A percentile compares a stretch with the other conserved stretches of the same genome.
Evolutionary conservation across 2,888 invertebrate species (phyloP).

Genomic region (Troides aeacus): DNA sequence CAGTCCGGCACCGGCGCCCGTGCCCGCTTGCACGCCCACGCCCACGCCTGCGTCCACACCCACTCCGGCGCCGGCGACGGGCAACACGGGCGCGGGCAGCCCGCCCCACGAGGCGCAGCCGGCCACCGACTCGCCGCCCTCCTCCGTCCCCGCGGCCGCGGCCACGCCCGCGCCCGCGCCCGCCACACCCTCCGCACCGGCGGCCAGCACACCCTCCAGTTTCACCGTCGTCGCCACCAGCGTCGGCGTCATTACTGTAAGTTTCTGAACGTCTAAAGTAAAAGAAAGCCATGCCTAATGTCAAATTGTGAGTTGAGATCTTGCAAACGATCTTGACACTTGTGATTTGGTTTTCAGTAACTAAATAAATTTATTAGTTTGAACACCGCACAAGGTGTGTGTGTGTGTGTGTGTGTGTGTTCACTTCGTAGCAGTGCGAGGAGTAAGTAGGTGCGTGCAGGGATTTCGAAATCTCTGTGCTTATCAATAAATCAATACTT

Average conservation of each 20-base stretch:
- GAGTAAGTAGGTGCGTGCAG: too few species aligned
- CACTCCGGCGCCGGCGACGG: constrained; percentile 30
- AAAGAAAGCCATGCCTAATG: background rate
- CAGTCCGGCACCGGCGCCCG: constrained; percentile 33
- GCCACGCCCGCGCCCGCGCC: constrained; percentile 18
- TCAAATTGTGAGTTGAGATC: too few species aligned
- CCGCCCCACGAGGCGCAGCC: constrained; percentile 19
- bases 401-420: too few species aligned
- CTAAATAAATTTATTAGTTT: too few species aligned
- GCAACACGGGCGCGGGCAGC: constrained; percentile 21
- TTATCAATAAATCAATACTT: too few species aligned
- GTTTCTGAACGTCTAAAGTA: background rate
- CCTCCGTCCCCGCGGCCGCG: constrained; percentile 24
- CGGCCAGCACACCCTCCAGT: constrained; percentile 51
- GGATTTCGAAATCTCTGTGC: too few species aligned
- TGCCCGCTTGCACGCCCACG: background rate
- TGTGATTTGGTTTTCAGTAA: too few species aligned
- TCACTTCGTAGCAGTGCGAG: too few species aligned
- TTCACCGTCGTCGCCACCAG: constrained; percentile 52
- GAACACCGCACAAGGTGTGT: too few species aligned
- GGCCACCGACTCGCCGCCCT: constrained; percentile 31
- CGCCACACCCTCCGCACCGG: constrained; percentile 25
- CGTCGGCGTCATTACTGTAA: constrained; percentile 22
- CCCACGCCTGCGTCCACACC: constrained; percentile 20
- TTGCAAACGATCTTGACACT: too few species aligned